Evolutionary conservation across 2,113 vertebrate genomes (phyloP), one percentile per base, ranked within the genome.

Genomic region (Neolamprologus tretocephalus): DNA sequence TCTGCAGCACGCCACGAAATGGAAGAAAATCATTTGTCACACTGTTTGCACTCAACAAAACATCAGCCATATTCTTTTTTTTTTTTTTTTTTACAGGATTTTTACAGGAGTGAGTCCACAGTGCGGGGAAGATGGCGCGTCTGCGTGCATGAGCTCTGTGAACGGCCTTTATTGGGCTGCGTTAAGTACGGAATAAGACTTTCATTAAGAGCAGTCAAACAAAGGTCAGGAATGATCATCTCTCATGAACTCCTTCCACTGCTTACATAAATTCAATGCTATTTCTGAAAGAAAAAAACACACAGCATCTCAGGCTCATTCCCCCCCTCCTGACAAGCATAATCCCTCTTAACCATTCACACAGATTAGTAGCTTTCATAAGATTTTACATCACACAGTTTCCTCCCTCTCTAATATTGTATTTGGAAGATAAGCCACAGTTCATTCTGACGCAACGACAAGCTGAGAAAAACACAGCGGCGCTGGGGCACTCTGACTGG

Each of bases 291-390:
- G 73, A 73, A 73, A 11, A 40, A 37, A 89, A 86, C 21, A 84
- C 26, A 10, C 54, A 90, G 78, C 83, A 85, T 91, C 82, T 86
- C 83, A 82, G 78, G 80, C 87, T 83, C 3, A 3, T 84, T 83
- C 90, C 83, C 75, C 33, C 63, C 55, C 8, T 79, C 47, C 82
- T 86, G 89, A 95, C 93, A 93, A 94, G 87, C 75, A 13, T 95
- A 95, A 96, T 96, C 94, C 94, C 80, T 82, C 86, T 91, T 51
- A 87, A 89, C 89, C 89, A 91, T 90, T 91, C 82, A 89, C 53
- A 88, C 89, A 93, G 93, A 94, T 96, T 96, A 95, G 93, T 75
- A 85, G 92, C 90, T 95, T 95, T 92, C 89, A 89, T 82, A 93
- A 93, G 82, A 89, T 91, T 90, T 86, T 75, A 89, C 91, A 94